Evolutionary conservation across 2,888 invertebrate genomes (phyloP).

Genomic region (Crepidodera aurea): DNA sequence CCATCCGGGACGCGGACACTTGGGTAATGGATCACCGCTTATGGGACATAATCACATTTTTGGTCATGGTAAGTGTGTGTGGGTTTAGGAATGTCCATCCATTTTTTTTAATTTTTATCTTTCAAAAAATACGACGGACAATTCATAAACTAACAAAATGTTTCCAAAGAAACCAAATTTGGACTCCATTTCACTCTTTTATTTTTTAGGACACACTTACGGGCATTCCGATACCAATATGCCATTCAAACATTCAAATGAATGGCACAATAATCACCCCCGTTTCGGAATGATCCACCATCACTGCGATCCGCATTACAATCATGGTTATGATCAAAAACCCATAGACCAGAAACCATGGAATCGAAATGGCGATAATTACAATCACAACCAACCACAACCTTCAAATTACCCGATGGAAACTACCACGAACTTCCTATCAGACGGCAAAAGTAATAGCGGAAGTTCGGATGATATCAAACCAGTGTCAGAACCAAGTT

Average conservation of each 20-base stretch:
- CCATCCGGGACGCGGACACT: neutral
- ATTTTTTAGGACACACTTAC: no score
- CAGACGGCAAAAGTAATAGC: no score
- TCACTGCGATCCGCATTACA: neutral
- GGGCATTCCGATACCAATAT: neutral
- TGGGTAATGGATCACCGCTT: neutral
- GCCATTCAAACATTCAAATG: neutral
- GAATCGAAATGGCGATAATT: neutral
- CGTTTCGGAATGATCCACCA: neutral
- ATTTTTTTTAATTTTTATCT: no score
- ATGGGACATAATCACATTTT: neutral
- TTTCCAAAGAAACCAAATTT: no score
- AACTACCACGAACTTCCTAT: no score
- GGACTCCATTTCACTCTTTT: no score
- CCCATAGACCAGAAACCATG: neutral
- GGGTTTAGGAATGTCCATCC: neutral
- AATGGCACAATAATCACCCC: neutral
- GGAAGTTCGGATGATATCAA: neutral
- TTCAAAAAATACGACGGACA: no score
- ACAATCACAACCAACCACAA: neutral
- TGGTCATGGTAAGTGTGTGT: neutral
- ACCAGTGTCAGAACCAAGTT: constrained; percentile 1
- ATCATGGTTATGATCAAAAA: neutral
- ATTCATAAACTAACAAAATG: no score
- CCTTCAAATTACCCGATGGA: neutral